Evolutionary conservation across 2,797 vertebrate species (phyloP), one percentile per base, ranked within the genome.

Genomic region (Microctenopoma steveboyesi): DNA sequence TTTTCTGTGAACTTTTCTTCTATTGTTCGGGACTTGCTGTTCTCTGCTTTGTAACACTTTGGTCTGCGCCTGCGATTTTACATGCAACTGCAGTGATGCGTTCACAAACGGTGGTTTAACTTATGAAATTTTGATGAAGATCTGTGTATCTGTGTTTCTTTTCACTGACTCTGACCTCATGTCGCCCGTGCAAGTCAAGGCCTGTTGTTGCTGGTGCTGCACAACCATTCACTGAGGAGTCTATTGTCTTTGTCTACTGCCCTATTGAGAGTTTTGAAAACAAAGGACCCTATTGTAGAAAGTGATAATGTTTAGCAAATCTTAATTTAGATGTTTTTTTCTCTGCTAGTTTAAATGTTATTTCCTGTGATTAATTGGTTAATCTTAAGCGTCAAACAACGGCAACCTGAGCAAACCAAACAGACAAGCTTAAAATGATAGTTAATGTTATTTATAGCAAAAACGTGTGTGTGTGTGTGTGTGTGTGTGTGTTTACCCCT

Each of bases 81-180:
- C 60, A 53, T 6, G 15, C 30, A 22, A 28, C 5, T 16, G 39
- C 73, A 46, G 72, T 63, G 72, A 80, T 42, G 67, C 46, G 4
- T 71, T 79, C 43, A 47, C 55, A 73, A 74, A 68, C 15, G 49
- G 67, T 64, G 71, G 57, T 69, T 81, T 83, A 77, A 64, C 70
- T 50, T 73, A 52, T 79, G 25, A 75, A 80, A 76, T 59, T 65
- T 69, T 75, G 54, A 74, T 64, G 51, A 61, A 51, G 59, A 77
- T 82, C 58, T n/a, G 37, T 53, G 50, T 69, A 50, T 12, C 13
- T 62, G 58, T 55, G 43, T 54, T 39, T 56, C 27, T 3, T 35
- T 37, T 56, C 39, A 50, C 22, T 54, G 12, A 15, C 64, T 73
- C 73, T 67, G 63, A 72, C 71, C 63, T 74, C 12, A 7, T n/a